Conservation (phyloP, 2,113 vertebrate species). For the Choloepus hoffmanni region DNA sequence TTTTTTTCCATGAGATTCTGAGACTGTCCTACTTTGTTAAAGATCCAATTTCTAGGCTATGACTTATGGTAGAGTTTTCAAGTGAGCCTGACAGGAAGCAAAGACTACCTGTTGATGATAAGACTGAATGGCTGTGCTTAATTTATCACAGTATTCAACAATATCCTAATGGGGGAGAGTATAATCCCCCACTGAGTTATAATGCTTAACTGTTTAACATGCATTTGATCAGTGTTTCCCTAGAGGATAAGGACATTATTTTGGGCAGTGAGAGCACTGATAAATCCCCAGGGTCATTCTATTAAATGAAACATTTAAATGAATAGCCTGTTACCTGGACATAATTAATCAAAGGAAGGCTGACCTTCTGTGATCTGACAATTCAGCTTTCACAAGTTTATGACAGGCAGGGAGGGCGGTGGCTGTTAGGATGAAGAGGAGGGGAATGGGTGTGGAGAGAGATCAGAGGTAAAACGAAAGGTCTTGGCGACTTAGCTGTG, state of each 20-base stretch:
- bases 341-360: neutral
- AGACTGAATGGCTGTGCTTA: neutral
- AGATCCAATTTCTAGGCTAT: neutral
- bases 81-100: neutral
- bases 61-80: neutral
- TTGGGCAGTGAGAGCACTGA: neutral
- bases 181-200: neutral
- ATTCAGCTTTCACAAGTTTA: neutral
- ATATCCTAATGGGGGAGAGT: neutral
- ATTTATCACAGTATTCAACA: neutral
- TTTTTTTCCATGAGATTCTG: neutral
- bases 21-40: neutral
- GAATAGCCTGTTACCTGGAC: conserved; percentile 19
- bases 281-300: neutral
- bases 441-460: neutral
- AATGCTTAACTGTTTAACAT: neutral
- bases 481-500: neutral
- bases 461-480: neutral
- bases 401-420: neutral
- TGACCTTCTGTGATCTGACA: neutral
- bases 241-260: neutral
- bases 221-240: neutral
- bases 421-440: neutral
- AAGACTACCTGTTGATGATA: neutral
- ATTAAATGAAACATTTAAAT: conserved; percentile 21